Evolutionary conservation across 2,888 invertebrate species (phyloP), one percentile per base, ranked within the genome.

Genomic region (Dasypogon diadema): DNA sequence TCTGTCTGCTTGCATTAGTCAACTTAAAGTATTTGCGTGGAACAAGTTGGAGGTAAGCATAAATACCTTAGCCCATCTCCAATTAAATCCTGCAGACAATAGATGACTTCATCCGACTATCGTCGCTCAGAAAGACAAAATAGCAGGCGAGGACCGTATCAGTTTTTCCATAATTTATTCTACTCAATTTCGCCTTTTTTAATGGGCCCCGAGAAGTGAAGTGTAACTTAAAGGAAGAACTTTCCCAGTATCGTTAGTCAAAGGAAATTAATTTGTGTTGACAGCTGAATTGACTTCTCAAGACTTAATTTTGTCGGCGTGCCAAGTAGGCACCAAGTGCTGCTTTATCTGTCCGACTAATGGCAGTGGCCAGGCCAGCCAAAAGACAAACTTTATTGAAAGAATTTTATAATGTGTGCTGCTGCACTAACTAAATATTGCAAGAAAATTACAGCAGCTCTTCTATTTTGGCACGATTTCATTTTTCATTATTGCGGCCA

Each of bases 261-360:
- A 70, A 54, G 54, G 54, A 70, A 70, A 70, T 70, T 70, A 70
- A 70, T 70, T 70, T 70, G 70, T 70, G 70, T 54, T 70, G 70
- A 70, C 70, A 70, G 70, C 51, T 24, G 70, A 70, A 70, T 70
- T 70, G 70, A 70, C 70, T 70, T 54, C 70, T 70, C 54, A 51
- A n/a, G 70, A 70, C 70, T 70, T 70, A 70, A 70, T 70, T 51
- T 46, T 70, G 70, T 70, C 70, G 70, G 26, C 54, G 51, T 70
- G 70, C 70, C 70, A 70, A 70, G 54, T 21, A 68, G 68, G 26
- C 68, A 68, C 68, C 68, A 48, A 68, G 51, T 68, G 48, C 46
- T 46, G 14, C 24, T 65, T 21, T 54, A 54, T 54, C 60, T 42
- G 42, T 22, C 26, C 24, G 65, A 48, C 22, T 68, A 68, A 68